These are phyloP conservation scores for Macrocentrus cingulum DNA, from an alignment of 1,140 invertebrate species.

Conservation along the genomic window DNA sequence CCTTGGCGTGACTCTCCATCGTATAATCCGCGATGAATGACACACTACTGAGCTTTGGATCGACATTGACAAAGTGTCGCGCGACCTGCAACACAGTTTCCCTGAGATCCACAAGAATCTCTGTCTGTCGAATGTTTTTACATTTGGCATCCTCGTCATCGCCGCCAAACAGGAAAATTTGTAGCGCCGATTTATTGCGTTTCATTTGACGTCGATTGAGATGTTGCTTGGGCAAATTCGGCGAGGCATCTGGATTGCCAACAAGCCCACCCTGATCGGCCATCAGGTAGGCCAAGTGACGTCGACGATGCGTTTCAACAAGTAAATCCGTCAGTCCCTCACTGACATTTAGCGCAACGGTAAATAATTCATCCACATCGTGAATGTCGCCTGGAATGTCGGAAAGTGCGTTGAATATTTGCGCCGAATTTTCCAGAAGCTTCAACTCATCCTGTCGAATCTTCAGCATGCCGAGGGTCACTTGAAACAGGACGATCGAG, in stretches of 20 bases:
- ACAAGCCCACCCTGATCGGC: constrained; percentile 91
- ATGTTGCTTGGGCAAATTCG: constrained; percentile 91
- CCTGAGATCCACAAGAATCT: constrained; percentile 92
- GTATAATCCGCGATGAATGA: constrained; percentile 89
- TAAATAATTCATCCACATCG: constrained; percentile 80
- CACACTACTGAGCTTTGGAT: constrained; percentile 75
- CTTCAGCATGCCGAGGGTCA: constrained; percentile 93
- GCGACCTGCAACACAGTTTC: constrained; percentile 93
- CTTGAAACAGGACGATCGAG: constrained; percentile 93
- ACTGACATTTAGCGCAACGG: constrained; percentile 63
- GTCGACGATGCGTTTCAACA: constrained; percentile 85
- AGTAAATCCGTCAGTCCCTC: constrained; percentile 81
- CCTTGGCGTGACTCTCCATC: constrained; percentile 91
- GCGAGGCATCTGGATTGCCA: constrained; percentile 82
- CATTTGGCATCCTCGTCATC: constrained; percentile 83
- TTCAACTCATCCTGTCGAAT: constrained; percentile 85
- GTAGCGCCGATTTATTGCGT: constrained; percentile 87
- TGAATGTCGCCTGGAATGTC: constrained; percentile 92
- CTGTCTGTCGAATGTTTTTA: constrained; percentile 96
- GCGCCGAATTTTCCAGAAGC: constrained; percentile 86
- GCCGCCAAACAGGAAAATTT: constrained; percentile 84
- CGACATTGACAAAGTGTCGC: constrained; percentile 82
- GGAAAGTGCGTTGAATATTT: constrained; percentile 95
- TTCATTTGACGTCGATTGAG: constrained; percentile 84
- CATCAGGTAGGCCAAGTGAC: constrained; percentile 95